These are phyloP conservation scores for Philypnodon macrostomus DNA, from an alignment of 2,797 vertebrate genomes.

Conservation along the genomic window DNA sequence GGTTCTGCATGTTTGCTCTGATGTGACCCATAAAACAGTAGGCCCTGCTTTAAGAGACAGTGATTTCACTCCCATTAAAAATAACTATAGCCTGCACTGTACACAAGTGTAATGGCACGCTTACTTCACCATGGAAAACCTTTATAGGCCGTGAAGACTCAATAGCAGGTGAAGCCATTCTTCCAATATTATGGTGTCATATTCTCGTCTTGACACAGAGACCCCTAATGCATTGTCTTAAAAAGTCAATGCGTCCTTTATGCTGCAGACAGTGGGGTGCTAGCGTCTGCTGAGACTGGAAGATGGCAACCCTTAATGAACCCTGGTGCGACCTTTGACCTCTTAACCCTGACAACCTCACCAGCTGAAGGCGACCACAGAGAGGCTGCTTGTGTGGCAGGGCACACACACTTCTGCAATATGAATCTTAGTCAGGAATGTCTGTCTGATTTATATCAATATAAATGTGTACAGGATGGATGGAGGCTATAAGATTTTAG, in stretches of 20 bases:
- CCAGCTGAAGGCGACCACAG: constrained; percentile 57
- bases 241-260: constrained; percentile 49
- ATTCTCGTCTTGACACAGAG: not conserved
- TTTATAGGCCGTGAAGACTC: constrained; percentile 1
- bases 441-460: no score
- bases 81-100: constrained; percentile 52
- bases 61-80: constrained; percentile 75
- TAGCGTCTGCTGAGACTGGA: constrained; percentile 42
- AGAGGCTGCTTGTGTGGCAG: constrained; percentile 40
- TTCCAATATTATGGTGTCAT: not conserved
- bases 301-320: constrained; percentile 57
- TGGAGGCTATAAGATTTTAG: no score
- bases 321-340: constrained; percentile 59
- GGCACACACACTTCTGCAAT: constrained; percentile 1
- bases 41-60: constrained; percentile 71
- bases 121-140: constrained; percentile 14
- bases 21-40: constrained; percentile 77
- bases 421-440: not conserved
- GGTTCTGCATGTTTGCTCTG: constrained; percentile 57
- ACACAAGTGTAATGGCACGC: constrained; percentile 18
- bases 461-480: no score
- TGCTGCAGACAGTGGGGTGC: constrained; percentile 35
- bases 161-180: constrained; percentile 22
- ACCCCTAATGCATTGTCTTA: constrained; percentile 8
- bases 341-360: constrained; percentile 28